These are phyloP conservation scores for Nilaparvata lugens DNA, from an alignment of 1,140 invertebrate species.

Conservation along the genomic window DNA sequence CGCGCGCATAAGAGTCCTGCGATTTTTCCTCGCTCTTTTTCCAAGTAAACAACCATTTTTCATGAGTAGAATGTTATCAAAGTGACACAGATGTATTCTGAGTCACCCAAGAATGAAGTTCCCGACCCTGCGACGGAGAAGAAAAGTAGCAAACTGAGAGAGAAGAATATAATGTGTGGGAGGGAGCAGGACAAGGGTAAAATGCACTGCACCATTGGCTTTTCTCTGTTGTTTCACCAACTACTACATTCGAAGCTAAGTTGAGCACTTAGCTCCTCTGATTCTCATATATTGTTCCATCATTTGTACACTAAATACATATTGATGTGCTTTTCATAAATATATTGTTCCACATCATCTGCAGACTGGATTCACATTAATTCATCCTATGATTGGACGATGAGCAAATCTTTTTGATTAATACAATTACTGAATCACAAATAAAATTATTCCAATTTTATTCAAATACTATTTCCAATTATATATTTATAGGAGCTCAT, in stretches of 20 bases:
- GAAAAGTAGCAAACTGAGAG: not conserved
- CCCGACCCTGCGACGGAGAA: not conserved
- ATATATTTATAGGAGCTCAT: too few relatives aligned
- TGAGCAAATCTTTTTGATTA: too few relatives aligned
- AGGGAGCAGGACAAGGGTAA: not conserved
- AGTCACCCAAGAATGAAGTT: not conserved
- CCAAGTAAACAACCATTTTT: not conserved
- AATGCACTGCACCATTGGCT: not conserved
- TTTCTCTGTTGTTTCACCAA: not conserved
- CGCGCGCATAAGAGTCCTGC: too few relatives aligned
- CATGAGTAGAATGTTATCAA: not conserved
- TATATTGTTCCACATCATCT: too few relatives aligned
- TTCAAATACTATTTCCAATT: too few relatives aligned
- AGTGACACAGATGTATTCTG: constrained; percentile 1
- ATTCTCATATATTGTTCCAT: not conserved
- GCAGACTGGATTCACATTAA: too few relatives aligned
- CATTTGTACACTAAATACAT: too few relatives aligned
- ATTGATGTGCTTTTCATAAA: too few relatives aligned
- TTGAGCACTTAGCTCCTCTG: not conserved
- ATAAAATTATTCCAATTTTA: too few relatives aligned
- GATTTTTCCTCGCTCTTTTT: too few relatives aligned
- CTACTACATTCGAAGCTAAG: not conserved
- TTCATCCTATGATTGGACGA: too few relatives aligned
- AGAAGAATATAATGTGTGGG: not conserved
- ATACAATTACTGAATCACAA: too few relatives aligned